These are phyloP conservation scores for Andrena hattorfiana DNA, from an alignment of 2,888 invertebrate species.

Conservation along the genomic window DNA sequence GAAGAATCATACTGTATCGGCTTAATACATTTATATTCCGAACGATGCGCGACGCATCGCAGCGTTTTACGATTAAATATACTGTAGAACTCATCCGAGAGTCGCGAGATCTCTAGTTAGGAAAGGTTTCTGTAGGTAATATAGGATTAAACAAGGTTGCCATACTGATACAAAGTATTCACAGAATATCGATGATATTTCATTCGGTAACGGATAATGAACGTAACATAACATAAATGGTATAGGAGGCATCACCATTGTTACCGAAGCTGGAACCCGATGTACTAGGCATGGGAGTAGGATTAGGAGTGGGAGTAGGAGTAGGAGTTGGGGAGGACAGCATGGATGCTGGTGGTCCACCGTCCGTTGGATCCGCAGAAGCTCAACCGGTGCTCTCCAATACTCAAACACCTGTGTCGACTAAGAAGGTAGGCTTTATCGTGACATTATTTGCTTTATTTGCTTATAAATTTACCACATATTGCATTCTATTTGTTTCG, in stretches of 20 bases:
- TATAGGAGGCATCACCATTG: conserved; percentile 84
- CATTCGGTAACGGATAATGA: conserved; percentile 66
- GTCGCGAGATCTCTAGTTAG: neutral
- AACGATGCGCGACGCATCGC: neutral
- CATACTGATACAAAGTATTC: conserved; percentile 32
- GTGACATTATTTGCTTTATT: conserved; percentile 70
- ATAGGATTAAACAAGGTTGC: conserved; percentile 26
- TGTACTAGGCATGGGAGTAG: conserved; percentile 83
- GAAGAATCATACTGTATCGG: neutral
- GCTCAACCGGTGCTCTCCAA: conserved; percentile 84
- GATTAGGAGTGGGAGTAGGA: conserved; percentile 82
- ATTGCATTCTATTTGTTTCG: conserved; percentile 68
- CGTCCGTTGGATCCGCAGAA: conserved; percentile 90
- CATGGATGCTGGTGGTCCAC: conserved; percentile 88
- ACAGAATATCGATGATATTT: conserved; percentile 40
- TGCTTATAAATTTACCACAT: conserved; percentile 71
- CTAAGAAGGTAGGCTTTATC: conserved; percentile 82
- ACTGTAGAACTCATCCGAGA: neutral
- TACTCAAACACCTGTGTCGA: conserved; percentile 83
- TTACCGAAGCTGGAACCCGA: conserved; percentile 84
- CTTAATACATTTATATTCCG: neutral
- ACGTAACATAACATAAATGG: conserved; percentile 80
- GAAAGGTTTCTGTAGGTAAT: conserved; percentile 24
- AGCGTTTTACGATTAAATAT: conserved; percentile 12
- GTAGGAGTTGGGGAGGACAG: conserved; percentile 83